Evolutionary conservation across 2,113 vertebrate genomes (phyloP).

Genomic region (Boulengeromyrus knoepffleri): DNA sequence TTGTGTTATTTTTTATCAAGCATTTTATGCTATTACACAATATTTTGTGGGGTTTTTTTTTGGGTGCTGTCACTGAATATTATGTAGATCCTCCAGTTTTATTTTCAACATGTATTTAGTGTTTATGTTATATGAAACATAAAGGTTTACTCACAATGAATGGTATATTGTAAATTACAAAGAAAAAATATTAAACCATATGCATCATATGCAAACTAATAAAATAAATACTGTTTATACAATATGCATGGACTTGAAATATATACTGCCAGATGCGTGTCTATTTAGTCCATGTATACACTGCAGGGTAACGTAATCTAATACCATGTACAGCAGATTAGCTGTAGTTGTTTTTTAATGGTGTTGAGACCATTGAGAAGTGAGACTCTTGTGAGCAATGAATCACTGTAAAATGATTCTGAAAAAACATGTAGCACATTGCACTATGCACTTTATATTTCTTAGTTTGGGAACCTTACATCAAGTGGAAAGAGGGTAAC

Average conservation of each 20-base stretch:
- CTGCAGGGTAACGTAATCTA: neutral
- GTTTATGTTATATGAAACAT: neutral
- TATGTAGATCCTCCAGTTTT: neutral
- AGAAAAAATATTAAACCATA: neutral
- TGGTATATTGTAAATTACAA: neutral
- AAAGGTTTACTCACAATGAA: neutral
- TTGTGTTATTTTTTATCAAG: neutral
- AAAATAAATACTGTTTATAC: neutral
- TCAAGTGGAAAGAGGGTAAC: neutral
- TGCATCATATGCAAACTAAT: neutral
- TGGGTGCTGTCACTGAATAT: neutral
- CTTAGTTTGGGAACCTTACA: neutral
- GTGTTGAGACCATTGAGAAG: neutral
- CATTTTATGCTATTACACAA: neutral
- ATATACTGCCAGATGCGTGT: neutral
- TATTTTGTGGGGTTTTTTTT: neutral
- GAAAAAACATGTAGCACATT: neutral
- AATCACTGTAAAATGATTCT: neutral
- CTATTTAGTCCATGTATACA: neutral
- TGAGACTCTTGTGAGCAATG: neutral
- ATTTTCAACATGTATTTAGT: neutral
- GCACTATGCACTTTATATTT: neutral
- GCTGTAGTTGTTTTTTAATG: neutral
- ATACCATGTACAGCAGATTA: neutral
- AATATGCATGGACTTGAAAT: neutral